phyloP scores from a whole-genome alignment of 2,797 vertebrate genomes.

The Dermochelys coriacea region DNA sequence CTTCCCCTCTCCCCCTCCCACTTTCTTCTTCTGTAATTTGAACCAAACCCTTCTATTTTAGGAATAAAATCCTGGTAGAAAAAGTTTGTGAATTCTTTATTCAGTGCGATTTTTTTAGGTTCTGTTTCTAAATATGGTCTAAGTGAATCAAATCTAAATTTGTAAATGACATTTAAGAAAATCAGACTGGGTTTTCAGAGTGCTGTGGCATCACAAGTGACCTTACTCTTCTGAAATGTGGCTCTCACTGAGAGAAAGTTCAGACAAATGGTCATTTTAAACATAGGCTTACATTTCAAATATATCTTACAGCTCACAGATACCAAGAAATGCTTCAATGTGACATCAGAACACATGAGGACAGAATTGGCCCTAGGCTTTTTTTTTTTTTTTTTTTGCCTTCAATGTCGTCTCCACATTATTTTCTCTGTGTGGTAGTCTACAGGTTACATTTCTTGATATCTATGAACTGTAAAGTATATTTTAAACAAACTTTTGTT shows the following conservation, averaged over 20 bases:
- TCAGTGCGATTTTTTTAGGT: neutral
- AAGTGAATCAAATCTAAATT: neutral
- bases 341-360: neutral
- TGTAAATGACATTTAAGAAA: neutral
- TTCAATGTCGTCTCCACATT: neutral
- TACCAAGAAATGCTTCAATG: neutral
- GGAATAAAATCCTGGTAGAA: neutral
- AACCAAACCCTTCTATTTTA: neutral
- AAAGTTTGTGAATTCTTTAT: neutral
- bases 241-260: neutral
- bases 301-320: neutral
- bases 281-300: neutral
- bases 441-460: neutral
- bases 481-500: neutral
- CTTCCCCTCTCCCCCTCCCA: neutral
- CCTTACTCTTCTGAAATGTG: neutral
- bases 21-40: neutral
- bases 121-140: neutral
- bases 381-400: no score
- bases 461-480: neutral
- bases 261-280: neutral
- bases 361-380: neutral
- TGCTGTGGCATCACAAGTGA: neutral
- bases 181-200: neutral
- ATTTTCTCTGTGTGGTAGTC: neutral